phyloP scores from a whole-genome alignment of 1,140 invertebrate genomes.

The Andrena cerasifolii region DNA sequence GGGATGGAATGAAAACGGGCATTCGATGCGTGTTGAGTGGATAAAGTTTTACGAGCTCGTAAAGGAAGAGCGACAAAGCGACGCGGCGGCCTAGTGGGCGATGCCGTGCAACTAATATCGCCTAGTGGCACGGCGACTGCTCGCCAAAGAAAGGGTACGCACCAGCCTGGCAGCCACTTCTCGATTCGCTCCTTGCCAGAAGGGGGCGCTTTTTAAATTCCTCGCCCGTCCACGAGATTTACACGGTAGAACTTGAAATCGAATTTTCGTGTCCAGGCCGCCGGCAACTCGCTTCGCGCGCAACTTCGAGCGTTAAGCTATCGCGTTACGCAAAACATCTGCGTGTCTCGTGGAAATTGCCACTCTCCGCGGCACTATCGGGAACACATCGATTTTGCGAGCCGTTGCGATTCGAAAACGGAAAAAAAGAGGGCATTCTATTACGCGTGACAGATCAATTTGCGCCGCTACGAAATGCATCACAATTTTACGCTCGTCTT shows the following conservation, averaged over 20 bases:
- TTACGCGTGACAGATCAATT: constrained; percentile 5
- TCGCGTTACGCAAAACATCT: constrained; percentile 12
- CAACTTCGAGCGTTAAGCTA: too few relatives aligned
- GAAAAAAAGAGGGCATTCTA: neutral
- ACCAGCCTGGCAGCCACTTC: too few relatives aligned
- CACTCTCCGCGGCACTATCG: neutral
- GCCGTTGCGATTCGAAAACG: neutral
- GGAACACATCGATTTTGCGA: constrained; percentile 2
- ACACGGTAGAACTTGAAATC: neutral
- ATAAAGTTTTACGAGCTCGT: constrained; percentile 31
- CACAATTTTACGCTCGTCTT: neutral
- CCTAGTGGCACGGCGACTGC: neutral
- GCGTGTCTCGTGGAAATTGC: neutral
- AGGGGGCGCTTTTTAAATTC: too few relatives aligned
- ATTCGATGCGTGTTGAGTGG: constrained; percentile 8
- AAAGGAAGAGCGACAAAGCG: constrained; percentile 26
- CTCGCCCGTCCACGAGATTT: neutral
- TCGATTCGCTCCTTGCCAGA: too few relatives aligned
- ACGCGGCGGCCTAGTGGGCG: neutral
- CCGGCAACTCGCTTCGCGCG: too few relatives aligned
- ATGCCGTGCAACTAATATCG: constrained; percentile 37
- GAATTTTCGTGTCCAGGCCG: too few relatives aligned
- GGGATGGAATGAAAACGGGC: neutral
- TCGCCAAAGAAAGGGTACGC: constrained; percentile 1
- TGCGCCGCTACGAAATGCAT: neutral